Base-by-base conservation (phyloP, 2,113 vertebrate species). In the Pluvialis apricaria region DNA sequence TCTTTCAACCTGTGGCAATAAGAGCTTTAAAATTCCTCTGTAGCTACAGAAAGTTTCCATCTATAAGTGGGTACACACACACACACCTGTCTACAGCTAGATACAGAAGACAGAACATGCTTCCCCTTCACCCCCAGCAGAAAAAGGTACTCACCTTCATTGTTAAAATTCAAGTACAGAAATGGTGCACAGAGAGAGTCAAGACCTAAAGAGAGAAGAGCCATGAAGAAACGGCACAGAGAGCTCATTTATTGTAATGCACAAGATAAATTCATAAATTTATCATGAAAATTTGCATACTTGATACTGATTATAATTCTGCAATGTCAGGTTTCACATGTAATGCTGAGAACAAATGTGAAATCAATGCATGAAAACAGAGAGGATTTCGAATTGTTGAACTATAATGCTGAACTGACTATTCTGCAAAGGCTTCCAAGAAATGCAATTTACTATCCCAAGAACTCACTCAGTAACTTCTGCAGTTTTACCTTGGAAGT, bases 121-220 rank as follows among this genome's bases (percentile, higher is more conserved):
- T 62, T 62, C 32, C 52, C 40, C 51, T 60, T 68, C 2, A 3
- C 5, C 7, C 19, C 12, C 15, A 60, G 55, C 17, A 78, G 45
- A 78, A 84, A 75, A 93, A 90, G 17, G 82, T 36, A 58, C 96
- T 97, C 97, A 99, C 99, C 99, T 98, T 99, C 99, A 75, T 99
- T 99, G 97, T 99, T 99, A 98, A 99, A 99, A 97, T 99, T 99
- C 97, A 99, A 98, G 96, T 99, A 99, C 9, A 99, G 97, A 93
- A 99, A 99, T 0, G 99, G 99, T 51, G 99, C 99, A 97, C 99
- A 99, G 38, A 99, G 99, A 11, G 99, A 99, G 96, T 99, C 99
- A 97, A 99, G 98, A 96, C 99, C 99, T 99, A 91, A 90, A 70
- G n/a, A 75, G 95, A 42, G 5, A 82, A 91, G 58, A 95, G 19